Evolutionary conservation across 2,888 invertebrate genomes (phyloP).

Genomic region (Uropetala carovei): DNA sequence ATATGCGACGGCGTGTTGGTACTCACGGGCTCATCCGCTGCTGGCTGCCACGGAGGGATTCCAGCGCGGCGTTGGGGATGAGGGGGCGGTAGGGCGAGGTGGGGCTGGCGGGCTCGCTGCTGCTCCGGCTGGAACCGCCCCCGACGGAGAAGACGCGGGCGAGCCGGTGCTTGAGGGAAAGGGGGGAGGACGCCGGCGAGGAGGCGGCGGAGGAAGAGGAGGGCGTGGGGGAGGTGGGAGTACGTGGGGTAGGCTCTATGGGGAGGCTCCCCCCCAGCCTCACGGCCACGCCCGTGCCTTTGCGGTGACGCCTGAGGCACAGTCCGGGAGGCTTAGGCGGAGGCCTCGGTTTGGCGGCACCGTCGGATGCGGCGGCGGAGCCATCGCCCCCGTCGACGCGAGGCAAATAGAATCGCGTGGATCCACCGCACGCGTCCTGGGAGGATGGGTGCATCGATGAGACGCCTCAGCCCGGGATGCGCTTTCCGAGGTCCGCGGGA

Average conservation of each 20-base stretch:
- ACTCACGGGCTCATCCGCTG: slow-evolving; percentile 33
- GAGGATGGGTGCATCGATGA: not conserved
- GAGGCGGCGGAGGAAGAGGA: slow-evolving; percentile 9
- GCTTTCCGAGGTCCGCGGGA: not conserved
- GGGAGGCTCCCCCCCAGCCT: not conserved
- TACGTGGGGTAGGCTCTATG: not conserved
- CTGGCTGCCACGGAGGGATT: not conserved
- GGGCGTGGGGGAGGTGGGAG: not conserved
- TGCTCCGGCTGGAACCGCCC: not conserved
- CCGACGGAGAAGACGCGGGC: slow-evolving; percentile 50
- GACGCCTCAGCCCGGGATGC: not conserved
- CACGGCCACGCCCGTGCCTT: not conserved
- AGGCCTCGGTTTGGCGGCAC: slow-evolving; percentile 30
- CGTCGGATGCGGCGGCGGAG: not conserved
- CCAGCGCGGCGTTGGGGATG: not conserved
- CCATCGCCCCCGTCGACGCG: not conserved
- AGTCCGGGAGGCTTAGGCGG: slow-evolving; percentile 48
- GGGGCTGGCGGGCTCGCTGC: slow-evolving; percentile 52
- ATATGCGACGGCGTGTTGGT: not conserved
- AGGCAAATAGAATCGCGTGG: slow-evolving; percentile 39
- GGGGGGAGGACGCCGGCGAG: not conserved
- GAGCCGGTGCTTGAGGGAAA: slow-evolving; percentile 16
- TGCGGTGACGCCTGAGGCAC: slow-evolving; percentile 17
- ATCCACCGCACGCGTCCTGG: not conserved
- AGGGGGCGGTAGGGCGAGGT: slow-evolving; percentile 42